Evolutionary conservation across 2,888 invertebrate species (phyloP), one percentile per base, ranked within the genome.

Genomic region (Tenthredo distinguenda): DNA sequence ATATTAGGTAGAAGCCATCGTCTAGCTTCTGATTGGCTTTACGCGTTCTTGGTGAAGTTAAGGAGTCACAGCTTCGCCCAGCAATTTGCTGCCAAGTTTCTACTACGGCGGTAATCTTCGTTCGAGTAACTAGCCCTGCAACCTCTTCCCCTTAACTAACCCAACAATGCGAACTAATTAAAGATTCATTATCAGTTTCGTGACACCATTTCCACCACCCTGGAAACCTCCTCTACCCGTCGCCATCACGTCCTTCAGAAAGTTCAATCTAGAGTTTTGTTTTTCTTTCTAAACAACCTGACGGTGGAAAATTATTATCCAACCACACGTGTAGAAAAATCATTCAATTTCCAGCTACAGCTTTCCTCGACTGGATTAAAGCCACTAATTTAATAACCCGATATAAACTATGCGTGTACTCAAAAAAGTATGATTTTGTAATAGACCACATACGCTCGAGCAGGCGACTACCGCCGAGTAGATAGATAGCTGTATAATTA

Each of bases 101-200:
- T 62, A 62, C 62, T 21, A 26, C 62, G 68, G 34, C 2, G 83
- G 50, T 83, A 83, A 83, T 83, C 83, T 83, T 50, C 83, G 37
- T 81, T 47, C 68, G 68, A 68, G 71, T 47, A 83, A 83, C 68
- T 68, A 83, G 65, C 34, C 83, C 65, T 47, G 71, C 47, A 47
- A 68, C 83, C 68, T 68, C 47, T 31, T 68, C 55, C 62, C 83
- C 47, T 62, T 86, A 90, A 90, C 89, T 90, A 88, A 88, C 87
- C 86, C 87, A 87, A 89, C 89, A 90, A 88, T 89, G 88, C 87
- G 86, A 89, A 90, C 90, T 90, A 90, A 91, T 91, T 90, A 89
- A 90, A 89, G 88, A 90, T 91, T 90, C 88, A 88, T 88, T 88
- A 90, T 87, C 83, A 68, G 83, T 47, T 83, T 68, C 47, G 65